Conservation (phyloP, 23 tunicate genomes). For the Botrylloides violaceus region DNA sequence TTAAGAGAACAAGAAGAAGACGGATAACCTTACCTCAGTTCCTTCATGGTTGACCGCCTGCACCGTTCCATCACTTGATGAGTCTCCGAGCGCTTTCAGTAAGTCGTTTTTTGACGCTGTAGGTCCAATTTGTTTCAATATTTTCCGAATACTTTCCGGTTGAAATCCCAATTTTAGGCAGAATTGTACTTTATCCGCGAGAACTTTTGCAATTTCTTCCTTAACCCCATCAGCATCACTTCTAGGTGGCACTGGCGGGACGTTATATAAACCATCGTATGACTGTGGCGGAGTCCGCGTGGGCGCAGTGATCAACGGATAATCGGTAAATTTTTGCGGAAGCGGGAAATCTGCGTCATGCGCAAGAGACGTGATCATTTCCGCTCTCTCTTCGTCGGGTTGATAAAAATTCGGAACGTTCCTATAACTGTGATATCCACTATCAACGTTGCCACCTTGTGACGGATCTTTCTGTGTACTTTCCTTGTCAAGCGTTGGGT, state of each 20-base stretch:
- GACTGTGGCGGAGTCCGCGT: neutral
- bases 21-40: neutral
- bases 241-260: neutral
- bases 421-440: slow-evolving; percentile 72
- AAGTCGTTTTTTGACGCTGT: slow-evolving; percentile 88
- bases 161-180: slow-evolving; percentile 83
- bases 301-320: neutral
- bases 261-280: neutral
- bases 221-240: neutral
- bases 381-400: neutral
- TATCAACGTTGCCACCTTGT: slow-evolving; percentile 39
- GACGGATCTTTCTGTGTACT: slow-evolving; percentile 18
- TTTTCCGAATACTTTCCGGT: slow-evolving; percentile 33
- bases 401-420: slow-evolving; percentile 16
- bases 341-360: slow-evolving; percentile 8
- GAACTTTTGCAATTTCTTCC: slow-evolving; percentile 25
- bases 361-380: neutral
- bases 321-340: neutral
- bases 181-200: slow-evolving; percentile 79
- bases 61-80: neutral
- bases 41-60: neutral
- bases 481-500: neutral
- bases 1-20: neutral
- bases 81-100: slow-evolving; percentile 35
- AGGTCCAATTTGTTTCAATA: slow-evolving; percentile 36